Evolutionary conservation across 2,888 invertebrate species (phyloP), one percentile per base, ranked within the genome.

Genomic region (Thecophora atra): DNA sequence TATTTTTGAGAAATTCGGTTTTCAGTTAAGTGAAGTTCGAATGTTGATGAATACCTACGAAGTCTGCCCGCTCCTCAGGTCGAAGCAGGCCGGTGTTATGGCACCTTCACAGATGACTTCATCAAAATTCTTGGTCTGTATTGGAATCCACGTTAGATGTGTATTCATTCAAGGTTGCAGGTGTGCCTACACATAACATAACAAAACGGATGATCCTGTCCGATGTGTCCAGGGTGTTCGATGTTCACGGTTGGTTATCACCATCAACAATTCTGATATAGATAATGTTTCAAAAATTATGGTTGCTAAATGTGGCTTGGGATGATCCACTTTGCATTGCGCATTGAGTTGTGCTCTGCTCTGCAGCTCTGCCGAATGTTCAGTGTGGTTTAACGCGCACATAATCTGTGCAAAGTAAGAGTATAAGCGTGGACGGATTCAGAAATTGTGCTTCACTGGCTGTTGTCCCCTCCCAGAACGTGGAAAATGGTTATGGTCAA

Each of bases 401-500:
- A 44, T 17, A 1, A 6, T 1, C 11, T 17, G 1, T 2, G 15
- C n/a, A 17, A 62, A 3, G 17, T 17, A 11, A 70, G 51, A 17
- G 72, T 74, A 30, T 76, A 56, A 71, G 76, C 74, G 26, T 76
- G 75, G 76, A 72, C 60, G 13, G 74, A 76, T 44, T 76, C 76
- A 21, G 65, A 54, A 24, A 52, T 80, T 15, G 77, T 77, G 1
- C 62, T 79, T 11, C 63, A 75, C 11, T 80, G 79, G 78, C 51
- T 79, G 1, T 73, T 75, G 17, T 74, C 74, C 15, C 73, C 72
- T 3, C 72, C 76, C 15, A 62, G 72, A 2, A 76, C 70, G 15
- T 80, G 77, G 76, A 77, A 79, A 72, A 78, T 78, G 1, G 79
- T 78, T 66, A 75, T 79, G 7, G 76, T 75, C 5, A 77, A 76